phyloP scores from a whole-genome alignment of 2,888 invertebrate species.

The Brassicogethes aeneus region DNA sequence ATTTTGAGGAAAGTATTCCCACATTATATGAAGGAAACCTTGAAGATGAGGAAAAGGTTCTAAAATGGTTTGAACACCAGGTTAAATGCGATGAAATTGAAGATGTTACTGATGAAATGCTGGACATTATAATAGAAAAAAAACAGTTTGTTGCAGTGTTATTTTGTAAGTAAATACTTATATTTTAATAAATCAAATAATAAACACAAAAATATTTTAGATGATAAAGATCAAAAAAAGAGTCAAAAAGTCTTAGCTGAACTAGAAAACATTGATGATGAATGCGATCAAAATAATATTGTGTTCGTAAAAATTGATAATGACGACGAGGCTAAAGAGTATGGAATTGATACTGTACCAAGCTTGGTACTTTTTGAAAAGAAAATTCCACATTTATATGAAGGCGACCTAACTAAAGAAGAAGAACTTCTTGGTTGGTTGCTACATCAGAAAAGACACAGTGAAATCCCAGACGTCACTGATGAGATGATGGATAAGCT shows the following conservation, averaged over 20 bases:
- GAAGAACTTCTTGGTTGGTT: conserved; percentile 86
- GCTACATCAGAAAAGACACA: conserved; percentile 80
- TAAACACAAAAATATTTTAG: conserved; percentile 43
- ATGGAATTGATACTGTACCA: conserved; percentile 76
- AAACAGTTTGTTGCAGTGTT: conserved; percentile 83
- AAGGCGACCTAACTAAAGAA: conserved; percentile 74
- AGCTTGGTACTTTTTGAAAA: conserved; percentile 68
- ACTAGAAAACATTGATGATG: conserved; percentile 88
- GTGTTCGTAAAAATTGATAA: conserved; percentile 89
- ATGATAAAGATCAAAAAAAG: conserved; percentile 86
- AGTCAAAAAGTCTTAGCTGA: conserved; percentile 76
- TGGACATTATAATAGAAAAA: conserved; percentile 79
- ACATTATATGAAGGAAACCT: conserved; percentile 74
- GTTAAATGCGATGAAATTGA: conserved; percentile 84
- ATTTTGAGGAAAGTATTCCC: conserved; percentile 67
- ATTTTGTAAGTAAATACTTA: conserved; percentile 64
- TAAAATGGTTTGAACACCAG: conserved; percentile 80
- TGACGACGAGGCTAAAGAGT: conserved; percentile 80
- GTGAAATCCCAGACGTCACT: conserved; percentile 86
- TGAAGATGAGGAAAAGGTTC: conserved; percentile 81
- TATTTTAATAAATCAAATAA: not conserved
- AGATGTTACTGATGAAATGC: conserved; percentile 90
- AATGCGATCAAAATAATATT: conserved; percentile 85
- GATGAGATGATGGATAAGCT: conserved; percentile 91
- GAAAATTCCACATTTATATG: conserved; percentile 52